These are phyloP conservation scores for Meghimatium bilineatum DNA, from an alignment of 2,888 invertebrate genomes.

Conservation along the genomic window DNA sequence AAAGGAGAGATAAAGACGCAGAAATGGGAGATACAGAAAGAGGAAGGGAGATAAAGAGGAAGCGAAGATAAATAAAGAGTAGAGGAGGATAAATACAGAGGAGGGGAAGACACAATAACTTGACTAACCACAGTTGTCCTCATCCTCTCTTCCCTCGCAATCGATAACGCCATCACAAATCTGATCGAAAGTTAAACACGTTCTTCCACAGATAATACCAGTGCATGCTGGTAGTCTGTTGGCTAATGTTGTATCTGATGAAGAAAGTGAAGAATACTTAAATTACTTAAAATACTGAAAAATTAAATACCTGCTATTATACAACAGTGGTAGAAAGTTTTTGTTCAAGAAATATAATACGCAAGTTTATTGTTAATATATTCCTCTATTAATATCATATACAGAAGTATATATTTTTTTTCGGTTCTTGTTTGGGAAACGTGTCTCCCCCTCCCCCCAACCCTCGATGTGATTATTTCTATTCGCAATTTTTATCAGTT, in stretches of 20 bases:
- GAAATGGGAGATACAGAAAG: too few relatives aligned
- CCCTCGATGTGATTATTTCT: too few relatives aligned
- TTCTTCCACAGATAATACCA: conserved; percentile 60
- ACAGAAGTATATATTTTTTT: too few relatives aligned
- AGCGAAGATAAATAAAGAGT: background rate
- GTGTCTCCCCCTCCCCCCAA: too few relatives aligned
- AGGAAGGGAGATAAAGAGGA: too few relatives aligned
- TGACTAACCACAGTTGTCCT: conserved; percentile 75
- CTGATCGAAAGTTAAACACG: conserved; percentile 60
- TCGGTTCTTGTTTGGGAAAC: too few relatives aligned
- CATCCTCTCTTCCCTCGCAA: conserved; percentile 78
- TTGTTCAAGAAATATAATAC: background rate
- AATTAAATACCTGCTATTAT: background rate
- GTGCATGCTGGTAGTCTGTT: conserved; percentile 52
- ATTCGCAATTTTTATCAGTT: too few relatives aligned
- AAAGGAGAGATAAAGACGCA: too few relatives aligned
- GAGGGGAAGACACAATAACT: background rate
- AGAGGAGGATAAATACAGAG: background rate
- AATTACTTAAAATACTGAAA: background rate
- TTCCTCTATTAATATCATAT: too few relatives aligned
- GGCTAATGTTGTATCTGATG: conserved; percentile 20
- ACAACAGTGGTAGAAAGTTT: background rate
- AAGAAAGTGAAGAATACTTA: background rate
- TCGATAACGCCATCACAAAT: conserved; percentile 76
- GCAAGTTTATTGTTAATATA: too few relatives aligned